Conservation (phyloP, 2,888 invertebrate species). For the Campoletis raptor region DNA sequence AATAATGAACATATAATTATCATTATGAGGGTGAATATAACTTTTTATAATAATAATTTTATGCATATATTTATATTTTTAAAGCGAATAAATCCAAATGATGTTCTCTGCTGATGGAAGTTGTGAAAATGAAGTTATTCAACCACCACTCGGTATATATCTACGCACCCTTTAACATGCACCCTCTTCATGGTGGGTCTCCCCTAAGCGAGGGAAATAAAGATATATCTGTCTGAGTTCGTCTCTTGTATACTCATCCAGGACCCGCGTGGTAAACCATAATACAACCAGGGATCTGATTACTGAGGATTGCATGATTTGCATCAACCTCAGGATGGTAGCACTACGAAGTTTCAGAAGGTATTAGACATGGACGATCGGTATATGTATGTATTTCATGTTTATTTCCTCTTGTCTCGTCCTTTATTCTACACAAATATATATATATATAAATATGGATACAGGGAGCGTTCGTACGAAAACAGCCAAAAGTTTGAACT, state of each 20-base stretch:
- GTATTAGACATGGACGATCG: slow-evolving; percentile 35
- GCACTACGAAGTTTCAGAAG: slow-evolving; percentile 54
- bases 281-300: slow-evolving; percentile 75
- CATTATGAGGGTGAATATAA: too few relatives aligned
- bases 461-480: not conserved
- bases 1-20: not conserved
- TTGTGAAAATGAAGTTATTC: slow-evolving; percentile 14
- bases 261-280: slow-evolving; percentile 69
- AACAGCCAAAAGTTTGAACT: not conserved
- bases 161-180: slow-evolving; percentile 21
- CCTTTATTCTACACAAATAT: not conserved
- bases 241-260: slow-evolving; percentile 48
- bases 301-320: slow-evolving; percentile 76
- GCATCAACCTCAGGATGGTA: slow-evolving; percentile 69
- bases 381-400: not conserved
- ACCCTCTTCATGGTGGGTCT: slow-evolving; percentile 15
- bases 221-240: slow-evolving; percentile 41
- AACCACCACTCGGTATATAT: slow-evolving; percentile 29
- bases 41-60: not conserved
- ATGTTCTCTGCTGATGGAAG: not conserved
- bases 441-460: not conserved
- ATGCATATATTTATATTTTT: not conserved
- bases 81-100: not conserved
- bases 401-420: not conserved
- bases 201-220: slow-evolving; percentile 36